A percentile compares a stretch with the other conserved stretches of the same genome.
These are phyloP conservation scores for Colletes collaris DNA, from an alignment of 2,888 invertebrate species.

Conservation along the genomic window DNA sequence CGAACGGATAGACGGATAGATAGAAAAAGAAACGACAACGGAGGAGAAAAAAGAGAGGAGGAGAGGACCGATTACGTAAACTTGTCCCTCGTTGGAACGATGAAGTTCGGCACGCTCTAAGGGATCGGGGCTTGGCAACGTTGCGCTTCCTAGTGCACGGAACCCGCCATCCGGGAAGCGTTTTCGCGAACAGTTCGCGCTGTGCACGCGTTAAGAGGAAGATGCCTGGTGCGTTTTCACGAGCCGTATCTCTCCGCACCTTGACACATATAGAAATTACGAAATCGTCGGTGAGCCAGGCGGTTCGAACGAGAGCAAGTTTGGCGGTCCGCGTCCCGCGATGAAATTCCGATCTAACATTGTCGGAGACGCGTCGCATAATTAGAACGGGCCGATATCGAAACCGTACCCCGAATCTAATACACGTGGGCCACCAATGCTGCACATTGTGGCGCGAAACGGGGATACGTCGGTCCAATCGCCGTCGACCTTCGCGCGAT, in stretches of 20 bases:
- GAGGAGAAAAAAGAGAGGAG: conserved; percentile 36
- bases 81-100: conserved; percentile 57
- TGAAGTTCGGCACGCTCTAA: conserved; percentile 48
- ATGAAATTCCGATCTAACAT: conserved; percentile 51
- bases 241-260: conserved; percentile 34
- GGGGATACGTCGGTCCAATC: too few species aligned
- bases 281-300: conserved; percentile 49
- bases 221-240: neutral
- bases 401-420: conserved; percentile 7
- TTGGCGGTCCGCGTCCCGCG: conserved; percentile 28
- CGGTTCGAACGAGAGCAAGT: conserved; percentile 53
- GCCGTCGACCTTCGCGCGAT: too few species aligned
- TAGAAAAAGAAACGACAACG: neutral
- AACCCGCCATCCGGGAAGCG: conserved; percentile 29
- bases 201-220: conserved; percentile 19
- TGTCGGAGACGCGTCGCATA: conserved; percentile 35
- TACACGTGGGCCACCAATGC: neutral
- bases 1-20: conserved; percentile 14
- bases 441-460: too few species aligned
- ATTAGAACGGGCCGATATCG: conserved; percentile 44
- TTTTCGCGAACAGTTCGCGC: conserved; percentile 2
- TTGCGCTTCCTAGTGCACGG: conserved; percentile 54
- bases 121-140: conserved; percentile 50
- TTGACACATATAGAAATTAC: conserved; percentile 70
- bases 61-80: conserved; percentile 77